Evolutionary conservation across 2,797 vertebrate species (phyloP).

Genomic region (Hyperoplus immaculatus): DNA sequence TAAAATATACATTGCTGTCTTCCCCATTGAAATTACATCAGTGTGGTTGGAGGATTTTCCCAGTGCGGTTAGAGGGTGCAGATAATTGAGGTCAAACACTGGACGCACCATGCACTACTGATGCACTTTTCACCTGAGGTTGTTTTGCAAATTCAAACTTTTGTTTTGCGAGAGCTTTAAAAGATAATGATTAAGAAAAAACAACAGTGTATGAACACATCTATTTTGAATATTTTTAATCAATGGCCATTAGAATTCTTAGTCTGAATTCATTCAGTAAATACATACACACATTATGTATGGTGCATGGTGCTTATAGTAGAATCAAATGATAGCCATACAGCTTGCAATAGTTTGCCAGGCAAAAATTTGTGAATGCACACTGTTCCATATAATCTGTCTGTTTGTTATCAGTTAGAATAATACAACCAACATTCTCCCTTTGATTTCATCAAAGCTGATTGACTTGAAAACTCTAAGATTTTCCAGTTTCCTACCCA

Average conservation of each 20-base stretch:
- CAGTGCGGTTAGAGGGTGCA: constrained; percentile 30
- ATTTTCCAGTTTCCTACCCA: constrained; percentile 76
- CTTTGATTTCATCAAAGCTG: constrained; percentile 38
- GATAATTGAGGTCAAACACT: constrained; percentile 50
- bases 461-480: constrained; percentile 60
- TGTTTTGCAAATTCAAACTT: background rate
- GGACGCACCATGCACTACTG: background rate
- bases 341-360: background rate
- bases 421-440: constrained; percentile 40
- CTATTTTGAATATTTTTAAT: background rate
- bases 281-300: constrained; percentile 1
- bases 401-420: constrained; percentile 21
- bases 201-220: background rate
- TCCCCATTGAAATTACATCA: constrained; percentile 36
- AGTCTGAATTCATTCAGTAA: background rate
- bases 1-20: constrained; percentile 40
- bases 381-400: background rate
- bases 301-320: background rate
- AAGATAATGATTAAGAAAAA: background rate
- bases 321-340: background rate
- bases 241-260: background rate
- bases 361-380: background rate
- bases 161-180: background rate
- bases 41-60: constrained; percentile 35
- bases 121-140: constrained; percentile 1